A percentile compares a stretch with the other conserved stretches of the same genome.
These are phyloP conservation scores for Saturnia pavonia DNA, from an alignment of 2,888 invertebrate species.

Conservation along the genomic window DNA sequence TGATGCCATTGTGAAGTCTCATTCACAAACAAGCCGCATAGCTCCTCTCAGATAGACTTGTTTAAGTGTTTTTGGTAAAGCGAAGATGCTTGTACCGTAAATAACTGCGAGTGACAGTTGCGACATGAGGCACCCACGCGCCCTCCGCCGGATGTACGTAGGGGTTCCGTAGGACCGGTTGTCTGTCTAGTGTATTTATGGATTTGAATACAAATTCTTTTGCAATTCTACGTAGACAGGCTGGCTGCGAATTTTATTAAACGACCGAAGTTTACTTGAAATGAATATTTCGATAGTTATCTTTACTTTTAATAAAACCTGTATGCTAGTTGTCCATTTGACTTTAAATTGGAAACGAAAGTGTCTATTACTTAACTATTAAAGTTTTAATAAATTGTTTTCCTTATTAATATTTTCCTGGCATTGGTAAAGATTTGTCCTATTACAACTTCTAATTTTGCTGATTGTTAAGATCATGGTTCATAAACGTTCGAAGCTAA, in stretches of 20 bases:
- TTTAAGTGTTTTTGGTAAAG: constrained; percentile 48
- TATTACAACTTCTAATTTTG: no score
- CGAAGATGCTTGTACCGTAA: constrained; percentile 61
- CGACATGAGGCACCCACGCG: constrained; percentile 65
- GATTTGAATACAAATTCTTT: constrained; percentile 51
- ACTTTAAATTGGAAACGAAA: background rate
- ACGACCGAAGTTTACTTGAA: constrained; percentile 74
- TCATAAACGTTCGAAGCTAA: no score
- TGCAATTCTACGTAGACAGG: constrained; percentile 76
- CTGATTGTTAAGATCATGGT: no score
- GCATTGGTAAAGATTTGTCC: no score
- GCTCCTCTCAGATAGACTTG: constrained; percentile 53
- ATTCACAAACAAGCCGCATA: constrained; percentile 51
- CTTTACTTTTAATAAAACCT: no score
- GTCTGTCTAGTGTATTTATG: constrained; percentile 55
- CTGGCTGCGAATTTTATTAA: constrained; percentile 70
- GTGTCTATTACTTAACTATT: no score
- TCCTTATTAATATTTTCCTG: no score
- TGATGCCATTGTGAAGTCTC: constrained; percentile 59
- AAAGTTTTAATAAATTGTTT: no score
- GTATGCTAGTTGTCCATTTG: background rate
- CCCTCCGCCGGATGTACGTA: constrained; percentile 78
- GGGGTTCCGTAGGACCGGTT: constrained; percentile 75
- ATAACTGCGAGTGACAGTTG: constrained; percentile 71
- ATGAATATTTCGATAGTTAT: constrained; percentile 68